Percentiles rank a stretch among this genome's conserved stretches.
Conservation (phyloP, 2,888 invertebrate species). For the Andrena minutula region DNA sequence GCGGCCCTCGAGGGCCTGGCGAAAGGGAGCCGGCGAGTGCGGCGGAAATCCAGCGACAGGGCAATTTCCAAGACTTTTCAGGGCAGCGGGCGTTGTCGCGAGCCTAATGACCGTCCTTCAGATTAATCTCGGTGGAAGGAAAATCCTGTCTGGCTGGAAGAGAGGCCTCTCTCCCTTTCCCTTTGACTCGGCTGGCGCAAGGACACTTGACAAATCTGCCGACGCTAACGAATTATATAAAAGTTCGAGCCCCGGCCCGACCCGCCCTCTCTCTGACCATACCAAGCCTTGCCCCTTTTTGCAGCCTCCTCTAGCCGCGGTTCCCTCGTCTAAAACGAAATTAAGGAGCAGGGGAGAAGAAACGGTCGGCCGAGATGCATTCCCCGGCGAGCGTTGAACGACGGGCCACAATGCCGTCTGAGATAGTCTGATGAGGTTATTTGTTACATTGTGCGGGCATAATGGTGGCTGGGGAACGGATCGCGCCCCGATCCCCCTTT, state of each 20-base stretch:
- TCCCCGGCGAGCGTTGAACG: conserved; percentile 68
- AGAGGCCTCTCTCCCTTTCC: conserved; percentile 1
- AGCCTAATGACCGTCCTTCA: conserved; percentile 44
- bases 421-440: conserved; percentile 80
- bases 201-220: conserved; percentile 55
- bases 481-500: conserved; percentile 67
- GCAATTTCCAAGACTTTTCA: conserved; percentile 48
- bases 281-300: not conserved
- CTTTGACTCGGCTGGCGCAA: conserved; percentile 29
- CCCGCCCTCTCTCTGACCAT: not conserved
- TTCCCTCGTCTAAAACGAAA: conserved; percentile 55
- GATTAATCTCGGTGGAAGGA: conserved; percentile 43
- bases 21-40: not conserved
- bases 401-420: conserved; percentile 75
- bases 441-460: conserved; percentile 79
- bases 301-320: conserved; percentile 36
- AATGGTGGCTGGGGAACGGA: conserved; percentile 74
- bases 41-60: not conserved
- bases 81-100: conserved; percentile 11
- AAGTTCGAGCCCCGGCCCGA: conserved; percentile 26
- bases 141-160: conserved; percentile 43
- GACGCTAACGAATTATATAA: conserved; percentile 53
- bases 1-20: conserved; percentile 3
- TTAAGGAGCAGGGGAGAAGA: conserved; percentile 14
- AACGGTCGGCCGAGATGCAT: conserved; percentile 56